These are phyloP conservation scores for Typhlichthys subterraneus DNA, from an alignment of 2,797 vertebrate genomes.

Conservation along the genomic window DNA sequence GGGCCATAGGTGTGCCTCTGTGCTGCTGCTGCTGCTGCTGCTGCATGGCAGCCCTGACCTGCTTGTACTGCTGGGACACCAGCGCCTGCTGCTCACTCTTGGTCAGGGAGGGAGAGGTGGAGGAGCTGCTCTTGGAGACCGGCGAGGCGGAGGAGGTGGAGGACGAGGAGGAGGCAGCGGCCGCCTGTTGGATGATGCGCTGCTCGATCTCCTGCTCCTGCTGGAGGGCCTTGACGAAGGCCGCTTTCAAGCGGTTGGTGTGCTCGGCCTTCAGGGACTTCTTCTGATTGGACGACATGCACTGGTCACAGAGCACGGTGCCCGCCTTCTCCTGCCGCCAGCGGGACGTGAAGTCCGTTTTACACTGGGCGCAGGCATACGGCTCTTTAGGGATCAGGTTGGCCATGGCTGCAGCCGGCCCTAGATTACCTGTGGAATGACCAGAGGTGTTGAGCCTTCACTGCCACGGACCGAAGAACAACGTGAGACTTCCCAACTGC, in stretches of 20 bases:
- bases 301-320: constrained; percentile 92
- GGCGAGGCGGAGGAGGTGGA: constrained; percentile 57
- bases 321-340: constrained; percentile 96
- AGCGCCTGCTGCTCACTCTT: constrained; percentile 71
- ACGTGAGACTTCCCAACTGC: no score
- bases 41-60: constrained; percentile 70
- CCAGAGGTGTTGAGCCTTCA: background rate
- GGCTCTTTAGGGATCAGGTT: constrained; percentile 85
- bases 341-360: constrained; percentile 98
- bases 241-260: constrained; percentile 93
- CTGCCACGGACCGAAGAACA: background rate
- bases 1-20: constrained; percentile 76
- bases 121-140: constrained; percentile 63
- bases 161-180: constrained; percentile 59
- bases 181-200: constrained; percentile 89
- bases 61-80: constrained; percentile 80
- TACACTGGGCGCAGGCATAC: constrained; percentile 91
- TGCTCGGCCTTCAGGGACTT: constrained; percentile 95
- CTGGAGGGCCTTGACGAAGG: constrained; percentile 96
- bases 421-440: constrained; percentile 77
- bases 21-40: constrained; percentile 67
- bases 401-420: constrained; percentile 56
- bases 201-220: constrained; percentile 99
- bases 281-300: constrained; percentile 98
- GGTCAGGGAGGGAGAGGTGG: constrained; percentile 66